phyloP scores from a whole-genome alignment of 2,113 vertebrate species.

The Psittacula cyanocephala region DNA sequence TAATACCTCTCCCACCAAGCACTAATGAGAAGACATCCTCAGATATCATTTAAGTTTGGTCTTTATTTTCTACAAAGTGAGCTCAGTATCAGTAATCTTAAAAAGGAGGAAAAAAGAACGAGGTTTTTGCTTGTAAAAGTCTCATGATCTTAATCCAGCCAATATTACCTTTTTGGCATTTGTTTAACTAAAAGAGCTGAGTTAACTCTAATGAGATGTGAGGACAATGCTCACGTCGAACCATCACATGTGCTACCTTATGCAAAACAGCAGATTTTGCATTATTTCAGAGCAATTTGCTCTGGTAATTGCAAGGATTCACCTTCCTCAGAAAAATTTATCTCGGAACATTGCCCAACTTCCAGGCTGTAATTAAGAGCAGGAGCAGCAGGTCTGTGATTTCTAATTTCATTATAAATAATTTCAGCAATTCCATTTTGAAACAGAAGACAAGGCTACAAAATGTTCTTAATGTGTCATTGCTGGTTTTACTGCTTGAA shows the following conservation, averaged over 20 bases:
- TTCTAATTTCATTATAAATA: background rate
- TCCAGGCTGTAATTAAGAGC: constrained; percentile 10
- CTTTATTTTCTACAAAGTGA: background rate
- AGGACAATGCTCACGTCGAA: background rate
- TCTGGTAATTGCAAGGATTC: background rate
- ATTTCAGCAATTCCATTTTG: background rate
- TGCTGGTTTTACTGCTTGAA: background rate
- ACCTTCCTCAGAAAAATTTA: background rate
- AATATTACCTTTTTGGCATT: background rate
- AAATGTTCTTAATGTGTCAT: background rate
- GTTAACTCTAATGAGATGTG: background rate
- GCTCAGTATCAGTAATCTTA: background rate
- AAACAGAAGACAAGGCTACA: background rate
- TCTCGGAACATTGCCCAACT: background rate
- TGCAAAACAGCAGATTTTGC: background rate
- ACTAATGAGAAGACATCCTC: background rate
- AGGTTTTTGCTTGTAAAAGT: background rate
- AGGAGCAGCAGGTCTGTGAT: background rate
- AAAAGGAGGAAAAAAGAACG: accelerated
- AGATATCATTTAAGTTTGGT: background rate
- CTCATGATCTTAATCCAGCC: background rate
- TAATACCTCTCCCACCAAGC: background rate
- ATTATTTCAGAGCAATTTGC: background rate
- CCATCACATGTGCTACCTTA: background rate
- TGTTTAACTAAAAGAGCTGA: background rate